Evolutionary conservation across 1,140 invertebrate species (phyloP).

Genomic region (Bombus breviceps): DNA sequence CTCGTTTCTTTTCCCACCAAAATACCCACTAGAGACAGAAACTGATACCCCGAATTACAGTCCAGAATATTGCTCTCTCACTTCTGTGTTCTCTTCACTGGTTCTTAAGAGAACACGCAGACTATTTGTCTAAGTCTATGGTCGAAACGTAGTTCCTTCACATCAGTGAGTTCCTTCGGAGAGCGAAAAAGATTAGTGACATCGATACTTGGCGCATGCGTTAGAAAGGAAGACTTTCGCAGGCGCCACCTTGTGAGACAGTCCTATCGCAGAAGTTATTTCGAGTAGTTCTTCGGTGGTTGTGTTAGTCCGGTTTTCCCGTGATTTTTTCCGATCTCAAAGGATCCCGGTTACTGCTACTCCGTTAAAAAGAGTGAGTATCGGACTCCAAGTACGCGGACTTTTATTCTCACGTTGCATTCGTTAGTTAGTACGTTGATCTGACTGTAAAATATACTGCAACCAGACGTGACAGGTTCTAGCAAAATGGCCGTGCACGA

Average conservation of each 20-base stretch:
- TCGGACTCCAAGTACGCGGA: conserved; percentile 27
- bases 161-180: not conserved
- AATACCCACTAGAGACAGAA: too few species aligned
- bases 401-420: not conserved
- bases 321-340: conserved; percentile 56
- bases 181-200: conserved; percentile 15
- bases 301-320: conserved; percentile 68
- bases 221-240: conserved; percentile 26
- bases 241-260: conserved; percentile 72
- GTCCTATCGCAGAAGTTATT: conserved; percentile 73
- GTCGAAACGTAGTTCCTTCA: not conserved
- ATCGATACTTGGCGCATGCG: conserved; percentile 64
- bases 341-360: conserved; percentile 50
- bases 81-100: too few species aligned
- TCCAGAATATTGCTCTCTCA: too few species aligned
- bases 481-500: conserved; percentile 79
- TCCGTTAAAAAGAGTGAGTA: conserved; percentile 72
- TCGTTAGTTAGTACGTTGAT: not conserved
- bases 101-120: not conserved
- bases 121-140: too few species aligned
- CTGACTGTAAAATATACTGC: conserved; percentile 32
- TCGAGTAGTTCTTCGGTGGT: conserved; percentile 65
- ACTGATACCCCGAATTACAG: too few species aligned
- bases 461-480: conserved; percentile 63
- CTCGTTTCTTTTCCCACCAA: too few species aligned